Percentiles rank a stretch among this genome's conserved stretches.
phyloP scores from a whole-genome alignment of 2,888 invertebrate genomes.

The Megastigmus dorsalis region DNA sequence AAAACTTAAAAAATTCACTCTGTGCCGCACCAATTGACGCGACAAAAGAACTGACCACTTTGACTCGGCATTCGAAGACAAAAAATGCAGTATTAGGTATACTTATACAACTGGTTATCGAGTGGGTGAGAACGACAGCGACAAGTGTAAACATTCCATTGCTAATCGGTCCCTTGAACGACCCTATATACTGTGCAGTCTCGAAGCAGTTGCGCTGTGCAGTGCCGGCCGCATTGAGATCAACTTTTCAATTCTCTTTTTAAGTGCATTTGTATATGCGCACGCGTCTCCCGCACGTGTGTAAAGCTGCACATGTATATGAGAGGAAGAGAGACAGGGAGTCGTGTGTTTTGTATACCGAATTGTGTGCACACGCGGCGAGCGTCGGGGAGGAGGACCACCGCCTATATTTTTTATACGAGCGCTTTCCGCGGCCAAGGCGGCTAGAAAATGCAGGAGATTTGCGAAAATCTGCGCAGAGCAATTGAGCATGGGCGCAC shows the following conservation, averaged over 20 bases:
- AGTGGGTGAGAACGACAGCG: too few relatives aligned
- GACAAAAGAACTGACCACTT: too few relatives aligned
- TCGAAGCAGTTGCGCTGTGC: too few relatives aligned
- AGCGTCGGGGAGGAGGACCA: not conserved
- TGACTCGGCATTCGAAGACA: too few relatives aligned
- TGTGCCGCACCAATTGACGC: too few relatives aligned
- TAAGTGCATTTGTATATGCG: not conserved
- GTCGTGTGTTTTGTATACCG: not conserved
- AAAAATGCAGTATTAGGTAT: too few relatives aligned
- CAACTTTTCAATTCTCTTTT: too few relatives aligned
- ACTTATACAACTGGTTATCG: too few relatives aligned
- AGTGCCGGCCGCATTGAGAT: not conserved
- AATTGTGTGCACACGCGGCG: not conserved
- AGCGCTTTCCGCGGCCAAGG: not conserved
- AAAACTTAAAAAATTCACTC: too few relatives aligned
- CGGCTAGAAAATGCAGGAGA: slow-evolving; percentile 71
- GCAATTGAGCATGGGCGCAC: slow-evolving; percentile 78
- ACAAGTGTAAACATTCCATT: slow-evolving; percentile 12
- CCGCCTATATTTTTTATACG: not conserved
- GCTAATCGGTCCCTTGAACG: not conserved
- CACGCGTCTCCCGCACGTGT: slow-evolving; percentile 2
- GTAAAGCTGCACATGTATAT: not conserved
- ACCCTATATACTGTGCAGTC: too few relatives aligned
- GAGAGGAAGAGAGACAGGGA: slow-evolving; percentile 8
- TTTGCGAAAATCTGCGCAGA: slow-evolving; percentile 75